Evolutionary conservation across 2,113 vertebrate species (phyloP), one percentile per base, ranked within the genome.

Genomic region (Myodes glareolus): DNA sequence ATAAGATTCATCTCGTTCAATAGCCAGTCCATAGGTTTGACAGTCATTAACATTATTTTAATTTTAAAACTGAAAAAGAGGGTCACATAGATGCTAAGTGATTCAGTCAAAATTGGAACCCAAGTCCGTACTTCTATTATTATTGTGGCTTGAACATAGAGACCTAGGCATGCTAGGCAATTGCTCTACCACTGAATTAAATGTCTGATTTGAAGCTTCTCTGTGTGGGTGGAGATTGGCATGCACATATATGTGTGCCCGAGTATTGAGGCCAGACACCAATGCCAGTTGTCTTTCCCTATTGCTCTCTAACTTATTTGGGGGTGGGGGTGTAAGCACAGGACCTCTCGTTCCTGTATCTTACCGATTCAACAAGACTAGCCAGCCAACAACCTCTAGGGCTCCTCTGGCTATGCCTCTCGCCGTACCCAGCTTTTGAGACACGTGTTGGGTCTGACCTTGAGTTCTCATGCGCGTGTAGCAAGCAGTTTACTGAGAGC

Each of bases 11-110:
- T 63, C 29, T 63, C 65, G 55, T 63, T 91, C 25, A 58, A 23
- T 55, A 84, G 50, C 29, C 63, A 87, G 58, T 23, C 29, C 81
- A 8, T 31, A 61, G 27, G 16, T 76, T 85, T 70, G 21, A 58
- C 73, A 68, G 31, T 61, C 47, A 36, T 17, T 68, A 42, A 29
- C 33, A 86, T 88, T 55, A 84, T 63, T 16, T 7, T 91, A 39
- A 84, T 88, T 93, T 92, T 70, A 90, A 92, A 94, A 88, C 47
- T 70, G 39, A 90, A 73, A 75, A 63, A 86, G 61, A 91, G n/a
- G 63, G 0, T 50, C 65, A 47, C n/a, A 50, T 5, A 33, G 36
- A n/a, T 88, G n/a, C 31, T 81, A 76, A 91, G 2, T 65, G 27
- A 55, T 45, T 19, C 55, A 88, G 63, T 25, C 27, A 27, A 47